Evolutionary conservation across 2,888 invertebrate genomes (phyloP).

Genomic region (Cetonia aurata): DNA sequence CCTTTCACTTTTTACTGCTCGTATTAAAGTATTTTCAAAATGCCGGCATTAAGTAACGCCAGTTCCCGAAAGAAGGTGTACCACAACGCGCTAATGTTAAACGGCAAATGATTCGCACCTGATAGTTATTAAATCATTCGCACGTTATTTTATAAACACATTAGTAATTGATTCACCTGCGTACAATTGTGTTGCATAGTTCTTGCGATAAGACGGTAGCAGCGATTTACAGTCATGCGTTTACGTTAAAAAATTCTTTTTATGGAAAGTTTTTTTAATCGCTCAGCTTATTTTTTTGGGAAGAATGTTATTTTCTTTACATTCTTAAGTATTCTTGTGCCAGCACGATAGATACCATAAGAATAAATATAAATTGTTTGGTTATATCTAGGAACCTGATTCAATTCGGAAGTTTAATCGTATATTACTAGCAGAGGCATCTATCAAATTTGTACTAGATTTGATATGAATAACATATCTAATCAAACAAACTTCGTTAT

Average conservation of each 20-base stretch:
- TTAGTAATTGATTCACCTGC: constrained; percentile 46
- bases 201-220: constrained; percentile 34
- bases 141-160: constrained; percentile 42
- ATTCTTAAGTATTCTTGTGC: neutral
- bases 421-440: no score
- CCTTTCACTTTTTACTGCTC: neutral
- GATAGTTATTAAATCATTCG: constrained; percentile 36
- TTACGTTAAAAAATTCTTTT: constrained; percentile 8
- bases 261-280: constrained; percentile 16
- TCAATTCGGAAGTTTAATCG: no score
- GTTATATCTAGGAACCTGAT: no score
- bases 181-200: constrained; percentile 34
- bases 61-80: neutral
- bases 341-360: no score
- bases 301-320: neutral
- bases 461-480: no score
- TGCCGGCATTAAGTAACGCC: neutral
- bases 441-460: no score
- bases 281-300: neutral
- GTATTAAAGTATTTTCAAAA: neutral
- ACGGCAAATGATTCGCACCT: constrained; percentile 34
- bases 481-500: no score
- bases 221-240: constrained; percentile 16
- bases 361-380: no score
- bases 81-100: constrained; percentile 13